Evolutionary conservation across 2,888 invertebrate species (phyloP).

Genomic region (Dynastes maya): DNA sequence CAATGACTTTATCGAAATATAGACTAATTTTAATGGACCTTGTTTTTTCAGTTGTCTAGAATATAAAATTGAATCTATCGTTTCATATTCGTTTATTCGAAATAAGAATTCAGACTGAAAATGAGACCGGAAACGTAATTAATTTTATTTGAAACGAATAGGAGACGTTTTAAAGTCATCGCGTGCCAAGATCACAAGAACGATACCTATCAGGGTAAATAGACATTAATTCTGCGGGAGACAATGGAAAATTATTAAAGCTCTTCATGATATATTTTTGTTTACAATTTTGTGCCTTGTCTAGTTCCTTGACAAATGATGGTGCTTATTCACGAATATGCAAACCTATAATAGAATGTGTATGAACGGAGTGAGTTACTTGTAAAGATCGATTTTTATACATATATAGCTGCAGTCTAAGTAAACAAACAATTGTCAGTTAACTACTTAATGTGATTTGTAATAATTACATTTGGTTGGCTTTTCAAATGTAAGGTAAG

Average conservation of each 20-base stretch:
- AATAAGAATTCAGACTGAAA: constrained; percentile 15
- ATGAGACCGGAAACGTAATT: constrained; percentile 28
- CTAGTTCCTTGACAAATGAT: constrained; percentile 35
- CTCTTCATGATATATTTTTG: constrained; percentile 35
- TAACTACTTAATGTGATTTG: too few species aligned
- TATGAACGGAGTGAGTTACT: too few species aligned
- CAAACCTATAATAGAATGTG: not conserved
- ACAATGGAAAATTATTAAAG: constrained; percentile 46
- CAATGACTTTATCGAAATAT: not conserved
- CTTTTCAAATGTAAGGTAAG: too few species aligned
- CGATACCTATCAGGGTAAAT: constrained; percentile 37
- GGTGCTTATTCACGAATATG: constrained; percentile 13
- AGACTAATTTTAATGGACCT: too few species aligned
- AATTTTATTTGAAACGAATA: constrained; percentile 32
- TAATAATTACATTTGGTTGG: too few species aligned
- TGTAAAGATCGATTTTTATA: too few species aligned
- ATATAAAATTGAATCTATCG: constrained; percentile 15
- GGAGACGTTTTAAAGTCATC: constrained; percentile 33
- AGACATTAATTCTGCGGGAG: constrained; percentile 35
- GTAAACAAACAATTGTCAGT: too few species aligned
- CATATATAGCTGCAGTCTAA: too few species aligned
- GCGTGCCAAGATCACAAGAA: constrained; percentile 27
- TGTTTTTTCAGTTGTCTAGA: not conserved
- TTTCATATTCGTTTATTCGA: not conserved
- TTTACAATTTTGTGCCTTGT: constrained; percentile 29